These are phyloP conservation scores for Sturnus vulgaris DNA, from an alignment of 2,113 vertebrate species.

Conservation along the genomic window DNA sequence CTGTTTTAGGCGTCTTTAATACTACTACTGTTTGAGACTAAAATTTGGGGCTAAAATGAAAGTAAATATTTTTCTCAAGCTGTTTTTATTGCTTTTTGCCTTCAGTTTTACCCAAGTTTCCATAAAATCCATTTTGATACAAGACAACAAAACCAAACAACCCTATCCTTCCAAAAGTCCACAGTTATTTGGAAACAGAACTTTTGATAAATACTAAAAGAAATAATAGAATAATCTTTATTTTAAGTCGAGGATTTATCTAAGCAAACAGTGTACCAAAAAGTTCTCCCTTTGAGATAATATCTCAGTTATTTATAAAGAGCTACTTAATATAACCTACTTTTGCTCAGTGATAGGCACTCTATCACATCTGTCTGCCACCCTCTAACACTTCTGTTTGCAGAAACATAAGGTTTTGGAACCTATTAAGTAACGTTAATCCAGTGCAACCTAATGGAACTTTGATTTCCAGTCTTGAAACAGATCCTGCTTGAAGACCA, in stretches of 20 bases:
- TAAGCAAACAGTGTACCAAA: neutral
- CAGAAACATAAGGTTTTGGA: neutral
- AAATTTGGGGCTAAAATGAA: neutral
- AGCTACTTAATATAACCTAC: neutral
- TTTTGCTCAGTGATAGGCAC: neutral
- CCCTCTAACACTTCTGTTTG: neutral
- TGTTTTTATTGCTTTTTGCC: neutral
- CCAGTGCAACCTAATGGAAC: neutral
- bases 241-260: neutral
- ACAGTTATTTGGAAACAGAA: neutral
- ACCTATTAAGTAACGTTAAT: neutral
- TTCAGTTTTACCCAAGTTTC: neutral
- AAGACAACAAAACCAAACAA: neutral
- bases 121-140: neutral
- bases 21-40: neutral
- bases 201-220: neutral
- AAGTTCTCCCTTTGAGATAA: neutral
- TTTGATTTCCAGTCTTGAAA: neutral
- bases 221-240: neutral
- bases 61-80: neutral
- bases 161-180: neutral
- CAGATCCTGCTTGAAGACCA: neutral
- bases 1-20: neutral
- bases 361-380: neutral
- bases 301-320: neutral